Evolutionary conservation across 1,140 invertebrate species (phyloP).

Genomic region (Cotesia chilonis): DNA sequence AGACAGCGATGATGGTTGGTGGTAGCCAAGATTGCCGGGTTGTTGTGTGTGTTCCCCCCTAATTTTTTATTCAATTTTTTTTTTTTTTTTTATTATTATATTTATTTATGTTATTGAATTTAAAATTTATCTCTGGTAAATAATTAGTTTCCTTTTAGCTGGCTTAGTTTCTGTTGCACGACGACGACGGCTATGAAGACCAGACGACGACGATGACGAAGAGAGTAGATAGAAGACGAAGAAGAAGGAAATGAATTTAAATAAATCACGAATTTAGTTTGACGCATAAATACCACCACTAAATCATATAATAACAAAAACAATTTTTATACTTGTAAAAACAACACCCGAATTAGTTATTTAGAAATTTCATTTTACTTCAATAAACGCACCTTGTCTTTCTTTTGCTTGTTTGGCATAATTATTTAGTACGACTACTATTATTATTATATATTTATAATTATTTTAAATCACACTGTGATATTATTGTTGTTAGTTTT

Average conservation of each 20-base stretch:
- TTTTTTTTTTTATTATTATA: background rate
- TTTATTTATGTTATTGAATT: background rate
- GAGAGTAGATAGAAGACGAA: no score
- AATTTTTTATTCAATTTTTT: no score
- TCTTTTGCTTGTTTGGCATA: slow-evolving; percentile 64
- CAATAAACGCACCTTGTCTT: slow-evolving; percentile 61
- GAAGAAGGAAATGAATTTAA: background rate
- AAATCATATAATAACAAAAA: slow-evolving; percentile 25
- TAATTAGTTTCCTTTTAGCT: no score
- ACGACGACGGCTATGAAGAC: no score
- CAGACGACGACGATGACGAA: no score
- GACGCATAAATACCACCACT: no score
- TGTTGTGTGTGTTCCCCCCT: slow-evolving; percentile 6
- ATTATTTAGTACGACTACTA: slow-evolving; percentile 39
- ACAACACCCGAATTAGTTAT: slow-evolving; percentile 8
- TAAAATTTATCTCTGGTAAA: no score
- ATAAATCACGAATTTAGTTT: no score
- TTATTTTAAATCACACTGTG: background rate
- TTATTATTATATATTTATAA: slow-evolving; percentile 24
- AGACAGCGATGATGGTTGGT: background rate
- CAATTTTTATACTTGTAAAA: slow-evolving; percentile 20
- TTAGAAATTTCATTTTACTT: slow-evolving; percentile 32
- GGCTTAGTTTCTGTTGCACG: no score
- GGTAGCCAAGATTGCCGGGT: slow-evolving; percentile 15
- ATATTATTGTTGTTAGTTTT: background rate